These are phyloP conservation scores for Chirona hameri DNA, from an alignment of 2,888 invertebrate species.

Conservation along the genomic window DNA sequence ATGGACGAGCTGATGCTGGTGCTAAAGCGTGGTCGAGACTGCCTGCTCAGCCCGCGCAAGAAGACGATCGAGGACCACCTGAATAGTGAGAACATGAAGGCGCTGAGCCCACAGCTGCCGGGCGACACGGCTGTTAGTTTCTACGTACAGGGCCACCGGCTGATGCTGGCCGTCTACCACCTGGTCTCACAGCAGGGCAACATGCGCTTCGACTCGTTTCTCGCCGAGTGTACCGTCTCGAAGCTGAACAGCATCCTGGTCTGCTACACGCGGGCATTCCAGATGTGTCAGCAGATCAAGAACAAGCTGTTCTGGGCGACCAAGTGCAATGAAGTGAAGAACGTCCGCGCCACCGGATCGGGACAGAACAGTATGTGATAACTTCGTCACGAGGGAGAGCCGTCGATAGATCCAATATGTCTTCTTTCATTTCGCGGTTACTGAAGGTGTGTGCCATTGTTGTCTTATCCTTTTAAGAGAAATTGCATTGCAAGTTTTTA, in stretches of 20 bases:
- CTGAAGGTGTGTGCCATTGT: too few relatives aligned
- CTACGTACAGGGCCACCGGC: slow-evolving; percentile 94
- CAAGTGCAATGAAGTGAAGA: neutral
- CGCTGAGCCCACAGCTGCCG: slow-evolving; percentile 84
- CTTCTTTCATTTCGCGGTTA: too few relatives aligned
- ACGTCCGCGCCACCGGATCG: neutral
- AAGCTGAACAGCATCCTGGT: slow-evolving; percentile 93
- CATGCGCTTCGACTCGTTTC: slow-evolving; percentile 82
- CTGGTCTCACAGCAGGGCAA: slow-evolving; percentile 69
- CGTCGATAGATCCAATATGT: too few relatives aligned
- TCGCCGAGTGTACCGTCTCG: slow-evolving; percentile 89
- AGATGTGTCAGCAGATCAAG: slow-evolving; percentile 91
- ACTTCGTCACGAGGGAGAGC: too few relatives aligned
- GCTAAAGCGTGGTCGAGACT: slow-evolving; percentile 80
- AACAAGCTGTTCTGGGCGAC: slow-evolving; percentile 61
- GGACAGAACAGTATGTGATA: neutral
- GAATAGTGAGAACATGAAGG: slow-evolving; percentile 93
- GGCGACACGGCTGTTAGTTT: slow-evolving; percentile 95
- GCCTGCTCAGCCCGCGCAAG: slow-evolving; percentile 89
- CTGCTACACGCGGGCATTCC: slow-evolving; percentile 82
- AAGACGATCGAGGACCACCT: slow-evolving; percentile 93
- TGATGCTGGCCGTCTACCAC: slow-evolving; percentile 93
- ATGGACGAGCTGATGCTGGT: slow-evolving; percentile 37
- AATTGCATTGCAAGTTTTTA: too few relatives aligned
- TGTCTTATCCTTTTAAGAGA: too few relatives aligned